Evolutionary conservation across 1,140 invertebrate species (phyloP).

Genomic region (Mercenaria mercenaria): DNA sequence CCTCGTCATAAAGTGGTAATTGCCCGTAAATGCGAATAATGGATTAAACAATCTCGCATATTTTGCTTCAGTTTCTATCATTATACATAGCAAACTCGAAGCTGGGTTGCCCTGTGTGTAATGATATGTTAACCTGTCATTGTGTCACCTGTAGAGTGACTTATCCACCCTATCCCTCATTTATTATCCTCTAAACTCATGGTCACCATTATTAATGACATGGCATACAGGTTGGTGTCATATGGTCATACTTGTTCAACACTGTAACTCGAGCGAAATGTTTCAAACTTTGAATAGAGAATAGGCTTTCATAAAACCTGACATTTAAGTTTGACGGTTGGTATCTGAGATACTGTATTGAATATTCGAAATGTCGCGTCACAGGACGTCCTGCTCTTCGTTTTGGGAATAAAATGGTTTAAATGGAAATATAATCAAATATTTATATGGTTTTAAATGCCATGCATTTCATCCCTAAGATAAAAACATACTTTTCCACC

Average conservation of each 20-base stretch:
- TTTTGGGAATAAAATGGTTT: too few species aligned
- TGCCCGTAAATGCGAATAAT: too few species aligned
- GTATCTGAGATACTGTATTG: background rate
- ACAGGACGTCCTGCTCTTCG: background rate
- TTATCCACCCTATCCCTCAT: background rate
- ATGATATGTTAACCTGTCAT: background rate
- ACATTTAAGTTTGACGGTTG: background rate
- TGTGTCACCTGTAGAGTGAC: background rate
- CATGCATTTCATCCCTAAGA: too few species aligned
- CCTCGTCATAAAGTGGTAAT: too few species aligned
- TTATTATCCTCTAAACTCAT: background rate
- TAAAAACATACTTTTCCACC: too few species aligned
- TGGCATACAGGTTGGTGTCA: background rate
- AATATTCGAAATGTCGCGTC: background rate
- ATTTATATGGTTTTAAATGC: too few species aligned
- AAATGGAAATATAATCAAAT: too few species aligned
- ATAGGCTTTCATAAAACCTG: background rate
- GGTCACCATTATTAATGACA: background rate
- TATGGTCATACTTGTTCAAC: background rate
- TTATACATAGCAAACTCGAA: background rate
- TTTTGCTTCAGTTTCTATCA: too few species aligned
- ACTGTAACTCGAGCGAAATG: background rate
- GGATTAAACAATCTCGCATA: too few species aligned
- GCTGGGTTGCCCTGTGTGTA: background rate
- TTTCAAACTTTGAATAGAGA: background rate